Percentiles rank a stretch among this genome's conserved stretches.
phyloP scores from a whole-genome alignment of 2,888 invertebrate genomes.

The Mythimna albipuncta region DNA sequence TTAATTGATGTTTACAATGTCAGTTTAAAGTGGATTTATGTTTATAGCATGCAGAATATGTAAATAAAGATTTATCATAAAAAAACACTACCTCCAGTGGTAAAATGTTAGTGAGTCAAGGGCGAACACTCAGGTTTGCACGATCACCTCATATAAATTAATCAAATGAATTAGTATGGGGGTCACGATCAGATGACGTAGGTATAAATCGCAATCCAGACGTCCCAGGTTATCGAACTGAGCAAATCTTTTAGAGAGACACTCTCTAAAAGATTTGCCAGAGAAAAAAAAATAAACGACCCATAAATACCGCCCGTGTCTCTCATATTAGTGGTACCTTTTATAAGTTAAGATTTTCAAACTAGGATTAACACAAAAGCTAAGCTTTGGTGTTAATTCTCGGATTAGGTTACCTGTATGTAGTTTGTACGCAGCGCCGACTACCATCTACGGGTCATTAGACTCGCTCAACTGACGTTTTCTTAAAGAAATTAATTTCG shows the following conservation, averaged over 20 bases:
- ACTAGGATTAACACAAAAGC: too few species aligned
- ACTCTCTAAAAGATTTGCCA: too few species aligned
- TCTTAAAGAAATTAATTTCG: too few species aligned
- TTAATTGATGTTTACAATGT: background rate
- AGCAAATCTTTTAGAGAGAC: background rate
- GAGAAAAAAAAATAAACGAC: too few species aligned
- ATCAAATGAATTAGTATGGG: background rate
- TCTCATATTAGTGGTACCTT: too few species aligned
- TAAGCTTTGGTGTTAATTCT: too few species aligned
- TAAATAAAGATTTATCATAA: constrained; percentile 5
- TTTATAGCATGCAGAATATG: background rate
- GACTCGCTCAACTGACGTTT: too few species aligned
- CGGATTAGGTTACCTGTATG: too few species aligned
- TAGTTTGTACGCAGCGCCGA: too few species aligned
- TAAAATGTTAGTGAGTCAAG: constrained; percentile 46
- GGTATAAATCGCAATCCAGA: background rate
- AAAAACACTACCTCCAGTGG: background rate
- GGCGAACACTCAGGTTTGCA: constrained; percentile 14
- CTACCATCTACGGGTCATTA: too few species aligned
- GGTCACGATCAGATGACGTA: background rate
- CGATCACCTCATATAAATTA: background rate
- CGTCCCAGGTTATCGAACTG: background rate
- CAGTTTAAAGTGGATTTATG: background rate
- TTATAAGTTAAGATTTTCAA: too few species aligned
- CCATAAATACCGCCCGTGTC: too few species aligned